phyloP scores from a whole-genome alignment of 2,888 invertebrate species.

The Drosophila mercatorum region DNA sequence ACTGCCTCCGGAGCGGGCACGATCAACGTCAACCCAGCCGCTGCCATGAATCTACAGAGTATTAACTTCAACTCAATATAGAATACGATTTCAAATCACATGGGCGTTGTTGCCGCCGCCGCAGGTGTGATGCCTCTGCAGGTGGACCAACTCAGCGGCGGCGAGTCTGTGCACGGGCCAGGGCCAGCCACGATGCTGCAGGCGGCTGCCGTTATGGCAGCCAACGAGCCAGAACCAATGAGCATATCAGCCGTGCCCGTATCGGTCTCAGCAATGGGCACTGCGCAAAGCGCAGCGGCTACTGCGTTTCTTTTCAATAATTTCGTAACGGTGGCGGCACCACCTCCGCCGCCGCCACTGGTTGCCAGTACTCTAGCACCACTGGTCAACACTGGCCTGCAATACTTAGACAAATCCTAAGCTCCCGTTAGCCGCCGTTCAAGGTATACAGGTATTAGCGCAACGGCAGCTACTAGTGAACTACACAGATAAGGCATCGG shows the following conservation, averaged over 20 bases:
- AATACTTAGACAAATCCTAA: constrained; percentile 70
- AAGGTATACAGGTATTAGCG: constrained; percentile 70
- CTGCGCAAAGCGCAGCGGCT: constrained; percentile 68
- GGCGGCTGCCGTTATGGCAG: constrained; percentile 67
- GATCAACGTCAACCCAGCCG: constrained; percentile 86
- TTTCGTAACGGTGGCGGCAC: constrained; percentile 74
- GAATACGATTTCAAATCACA: constrained; percentile 84
- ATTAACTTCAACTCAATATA: constrained; percentile 92
- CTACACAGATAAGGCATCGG: constrained; percentile 15
- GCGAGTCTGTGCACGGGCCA: constrained; percentile 34
- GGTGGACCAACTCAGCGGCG: constrained; percentile 43
- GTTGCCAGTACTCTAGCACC: constrained; percentile 52
- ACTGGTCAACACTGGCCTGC: constrained; percentile 64
- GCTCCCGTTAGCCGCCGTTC: constrained; percentile 22
- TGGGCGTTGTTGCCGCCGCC: constrained; percentile 61
- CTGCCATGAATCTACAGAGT: constrained; percentile 90
- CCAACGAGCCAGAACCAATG: constrained; percentile 64
- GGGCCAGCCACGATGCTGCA: constrained; percentile 63
- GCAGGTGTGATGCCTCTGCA: constrained; percentile 51
- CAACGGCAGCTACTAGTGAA: constrained; percentile 69
- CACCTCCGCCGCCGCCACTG: constrained; percentile 60
- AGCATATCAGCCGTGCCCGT: constrained; percentile 75
- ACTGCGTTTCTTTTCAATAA: constrained; percentile 76
- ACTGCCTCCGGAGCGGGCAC: constrained; percentile 75
- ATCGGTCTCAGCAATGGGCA: constrained; percentile 61